These are phyloP conservation scores for Drosophila triauraria DNA, from an alignment of 1,140 invertebrate genomes.

Conservation along the genomic window DNA sequence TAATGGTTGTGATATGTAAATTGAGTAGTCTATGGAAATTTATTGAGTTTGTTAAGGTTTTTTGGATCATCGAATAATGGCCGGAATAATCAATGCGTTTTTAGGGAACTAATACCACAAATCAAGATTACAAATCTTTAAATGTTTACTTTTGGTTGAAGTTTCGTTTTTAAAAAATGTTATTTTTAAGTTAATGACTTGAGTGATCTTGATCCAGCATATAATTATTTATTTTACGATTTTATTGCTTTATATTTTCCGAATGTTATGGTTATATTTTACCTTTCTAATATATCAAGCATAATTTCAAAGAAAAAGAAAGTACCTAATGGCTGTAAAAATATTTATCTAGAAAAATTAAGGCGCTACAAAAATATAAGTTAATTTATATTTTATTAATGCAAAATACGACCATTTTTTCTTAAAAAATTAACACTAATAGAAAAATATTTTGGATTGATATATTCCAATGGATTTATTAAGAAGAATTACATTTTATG, in stretches of 20 bases:
- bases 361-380: too few species aligned
- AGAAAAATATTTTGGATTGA: too few species aligned
- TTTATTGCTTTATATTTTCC: not conserved
- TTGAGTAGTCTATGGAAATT: not conserved
- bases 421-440: too few species aligned
- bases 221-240: not conserved
- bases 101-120: conserved; percentile 10
- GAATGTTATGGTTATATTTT: not conserved
- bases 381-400: too few species aligned
- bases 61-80: not conserved
- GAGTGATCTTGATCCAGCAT: not conserved
- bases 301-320: too few species aligned
- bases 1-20: conserved; percentile 26
- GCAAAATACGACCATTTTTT: too few species aligned
- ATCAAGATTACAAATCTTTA: not conserved
- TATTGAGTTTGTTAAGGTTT: conserved; percentile 6
- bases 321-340: too few species aligned
- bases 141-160: not conserved
- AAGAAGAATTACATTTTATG: too few species aligned
- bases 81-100: not conserved
- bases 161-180: too few species aligned
- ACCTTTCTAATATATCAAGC: not conserved
- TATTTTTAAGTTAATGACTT: not conserved
- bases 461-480: too few species aligned
- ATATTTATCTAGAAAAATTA: too few species aligned